Base-by-base conservation (phyloP, 2,113 vertebrate species). In the Galeopterus variegatus region DNA sequence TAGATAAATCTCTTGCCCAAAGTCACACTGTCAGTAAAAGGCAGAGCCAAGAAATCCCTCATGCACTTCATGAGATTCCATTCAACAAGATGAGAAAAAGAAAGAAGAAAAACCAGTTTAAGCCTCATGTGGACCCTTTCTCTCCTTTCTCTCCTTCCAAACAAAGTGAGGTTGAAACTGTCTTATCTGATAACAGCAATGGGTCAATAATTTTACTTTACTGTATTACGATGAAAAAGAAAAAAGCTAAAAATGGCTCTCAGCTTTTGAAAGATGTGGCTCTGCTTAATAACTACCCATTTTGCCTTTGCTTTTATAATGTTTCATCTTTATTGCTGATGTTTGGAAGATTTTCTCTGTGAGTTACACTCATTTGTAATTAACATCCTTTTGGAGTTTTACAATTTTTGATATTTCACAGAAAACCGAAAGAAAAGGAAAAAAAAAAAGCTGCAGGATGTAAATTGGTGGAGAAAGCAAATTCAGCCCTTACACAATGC, bases 351-450 rank as follows among this genome's bases (percentile, higher is more conserved):
- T 73, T 45, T 92, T 70, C 26, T 93, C 65, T 69, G 9, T 21
- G 45, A 93, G 69, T 84, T 84, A 80, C 3, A 62, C 9, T 28
- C 5, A 84, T 73, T 85, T 88, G 65, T 86, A 94, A 84, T 82
- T 54, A 81, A 86, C 36, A 81, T 83, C 19, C 54, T 79, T 83
- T 79, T 56, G 56, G 69, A 72, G 64, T 90, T 90, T 58, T 72
- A 79, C 36, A 86, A 56, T n/a, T 67, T 54, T 31, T 83, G 52
- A 41, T 91, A 65, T 60, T 69, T 58, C 54, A 72, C 36, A 76
- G 45, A 48, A 52, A 87, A 24, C 10, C 41, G 10, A 60, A 75
- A 83, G 52, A 52, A 79, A 95, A 62, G 15, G 33, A 75, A 28
- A 62, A 65, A 28, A 62, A 65, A 24, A 69, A 85, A 73, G 45